A percentile compares a stretch with the other conserved stretches of the same genome.
These are phyloP conservation scores for Aurelia coerulea DNA, from an alignment of 30 jellyfish, hydroid and myxozoan species.

Conservation along the genomic window DNA sequence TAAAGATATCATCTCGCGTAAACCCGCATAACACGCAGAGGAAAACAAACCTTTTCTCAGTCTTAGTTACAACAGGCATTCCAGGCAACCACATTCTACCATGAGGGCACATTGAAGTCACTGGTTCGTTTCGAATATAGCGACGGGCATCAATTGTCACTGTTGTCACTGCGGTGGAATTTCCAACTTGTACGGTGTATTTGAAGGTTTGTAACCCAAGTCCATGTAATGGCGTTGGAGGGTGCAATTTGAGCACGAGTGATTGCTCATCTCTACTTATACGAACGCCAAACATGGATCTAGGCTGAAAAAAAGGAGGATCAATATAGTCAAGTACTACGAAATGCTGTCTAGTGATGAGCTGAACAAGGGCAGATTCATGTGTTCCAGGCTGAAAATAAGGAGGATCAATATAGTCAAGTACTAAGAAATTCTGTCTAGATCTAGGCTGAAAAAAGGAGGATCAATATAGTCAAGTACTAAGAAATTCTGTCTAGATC, in stretches of 20 bases:
- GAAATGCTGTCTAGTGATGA: no score
- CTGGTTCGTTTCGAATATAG: conserved; percentile 31
- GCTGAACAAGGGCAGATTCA: no score
- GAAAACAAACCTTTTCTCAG: conserved; percentile 41
- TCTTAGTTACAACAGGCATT: conserved; percentile 37
- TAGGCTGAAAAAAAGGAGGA: conserved; percentile 19
- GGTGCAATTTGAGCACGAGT: conserved; percentile 38
- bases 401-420: no score
- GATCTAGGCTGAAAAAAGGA: no score
- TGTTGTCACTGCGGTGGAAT: conserved; percentile 26
- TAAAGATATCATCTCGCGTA: not conserved
- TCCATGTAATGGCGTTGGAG: conserved; percentile 55
- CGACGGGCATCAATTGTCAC: conserved; percentile 56
- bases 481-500: no score
- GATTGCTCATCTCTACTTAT: conserved; percentile 48
- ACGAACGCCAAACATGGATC: conserved; percentile 37
- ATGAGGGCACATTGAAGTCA: conserved; percentile 56
- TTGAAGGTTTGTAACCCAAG: conserved; percentile 39
- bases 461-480: no score
- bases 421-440: no score
- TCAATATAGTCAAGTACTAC: no score
- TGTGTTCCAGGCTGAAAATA: conserved; percentile 11
- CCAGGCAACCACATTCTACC: conserved; percentile 77
- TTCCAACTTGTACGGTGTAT: conserved; percentile 43
- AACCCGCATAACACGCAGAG: not conserved